Conservation (phyloP, 2,888 invertebrate genomes). For the Polymixis lichenea region DNA sequence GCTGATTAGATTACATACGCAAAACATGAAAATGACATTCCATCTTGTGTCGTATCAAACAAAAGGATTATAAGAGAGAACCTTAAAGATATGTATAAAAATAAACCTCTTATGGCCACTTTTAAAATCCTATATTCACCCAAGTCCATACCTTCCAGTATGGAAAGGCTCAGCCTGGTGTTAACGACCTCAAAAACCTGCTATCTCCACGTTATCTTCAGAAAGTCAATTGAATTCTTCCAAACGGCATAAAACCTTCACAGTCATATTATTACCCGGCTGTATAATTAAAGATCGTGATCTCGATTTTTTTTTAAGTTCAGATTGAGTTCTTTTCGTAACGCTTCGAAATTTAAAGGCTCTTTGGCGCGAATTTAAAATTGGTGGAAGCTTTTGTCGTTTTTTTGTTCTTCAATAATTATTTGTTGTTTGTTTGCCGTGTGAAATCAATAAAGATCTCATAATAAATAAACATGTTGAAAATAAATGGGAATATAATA, state of each 20-base stretch:
- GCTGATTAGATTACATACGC: background rate
- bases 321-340: slow-evolving; percentile 30
- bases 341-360: slow-evolving; percentile 23
- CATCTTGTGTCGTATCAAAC: background rate
- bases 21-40: slow-evolving; percentile 14
- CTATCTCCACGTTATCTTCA: slow-evolving; percentile 65
- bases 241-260: slow-evolving; percentile 64
- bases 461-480: too few species aligned
- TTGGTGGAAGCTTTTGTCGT: slow-evolving; percentile 23
- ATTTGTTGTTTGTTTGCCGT: background rate
- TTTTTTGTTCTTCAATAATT: background rate
- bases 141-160: slow-evolving; percentile 43
- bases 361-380: slow-evolving; percentile 36
- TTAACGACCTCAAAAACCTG: slow-evolving; percentile 70
- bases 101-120: slow-evolving; percentile 30
- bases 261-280: slow-evolving; percentile 46
- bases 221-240: slow-evolving; percentile 67
- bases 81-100: slow-evolving; percentile 21
- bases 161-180: slow-evolving; percentile 53
- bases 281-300: slow-evolving; percentile 52
- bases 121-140: slow-evolving; percentile 43
- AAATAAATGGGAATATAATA: too few species aligned
- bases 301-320: slow-evolving; percentile 32
- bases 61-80: background rate
- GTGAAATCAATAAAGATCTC: too few species aligned